These are phyloP conservation scores for Scaptomyza caliginosa DNA, from an alignment of 2,888 invertebrate species.

Conservation along the genomic window DNA sequence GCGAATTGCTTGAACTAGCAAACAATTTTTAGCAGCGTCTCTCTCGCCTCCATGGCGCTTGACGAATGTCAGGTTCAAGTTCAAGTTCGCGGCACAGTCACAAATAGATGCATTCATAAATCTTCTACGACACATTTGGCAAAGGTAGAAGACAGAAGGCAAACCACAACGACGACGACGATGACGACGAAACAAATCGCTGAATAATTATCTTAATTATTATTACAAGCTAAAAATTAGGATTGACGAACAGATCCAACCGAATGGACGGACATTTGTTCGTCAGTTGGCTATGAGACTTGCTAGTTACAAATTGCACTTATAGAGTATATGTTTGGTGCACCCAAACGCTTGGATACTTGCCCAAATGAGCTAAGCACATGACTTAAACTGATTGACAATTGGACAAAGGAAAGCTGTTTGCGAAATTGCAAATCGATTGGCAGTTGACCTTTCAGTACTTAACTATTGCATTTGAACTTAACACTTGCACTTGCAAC, in stretches of 20 bases:
- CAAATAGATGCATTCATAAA: constrained; percentile 53
- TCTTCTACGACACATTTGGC: constrained; percentile 36
- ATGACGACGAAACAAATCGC: constrained; percentile 23
- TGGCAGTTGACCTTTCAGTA: constrained; percentile 17
- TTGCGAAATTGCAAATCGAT: constrained; percentile 42
- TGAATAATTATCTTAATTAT: constrained; percentile 73
- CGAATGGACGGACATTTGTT: constrained; percentile 10
- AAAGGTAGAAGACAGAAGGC: constrained; percentile 36
- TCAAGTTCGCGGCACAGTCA: constrained; percentile 32
- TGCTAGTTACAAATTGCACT: constrained; percentile 21
- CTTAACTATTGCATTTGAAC: background rate
- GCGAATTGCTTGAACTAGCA: background rate
- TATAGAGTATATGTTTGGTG: constrained; percentile 31
- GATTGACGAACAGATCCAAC: background rate
- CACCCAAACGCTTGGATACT: constrained; percentile 66
- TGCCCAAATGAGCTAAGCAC: constrained; percentile 50
- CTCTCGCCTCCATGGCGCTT: constrained; percentile 13
- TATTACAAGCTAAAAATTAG: background rate
- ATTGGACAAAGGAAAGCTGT: constrained; percentile 21
- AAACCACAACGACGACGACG: constrained; percentile 18
- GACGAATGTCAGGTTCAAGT: constrained; percentile 69
- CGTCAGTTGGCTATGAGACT: constrained; percentile 39
- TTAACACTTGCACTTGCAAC: background rate
- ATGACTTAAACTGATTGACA: constrained; percentile 47
- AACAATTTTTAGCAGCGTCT: background rate